These are phyloP conservation scores for Sparus aurata DNA, from an alignment of 2,797 vertebrate genomes.

Conservation along the genomic window DNA sequence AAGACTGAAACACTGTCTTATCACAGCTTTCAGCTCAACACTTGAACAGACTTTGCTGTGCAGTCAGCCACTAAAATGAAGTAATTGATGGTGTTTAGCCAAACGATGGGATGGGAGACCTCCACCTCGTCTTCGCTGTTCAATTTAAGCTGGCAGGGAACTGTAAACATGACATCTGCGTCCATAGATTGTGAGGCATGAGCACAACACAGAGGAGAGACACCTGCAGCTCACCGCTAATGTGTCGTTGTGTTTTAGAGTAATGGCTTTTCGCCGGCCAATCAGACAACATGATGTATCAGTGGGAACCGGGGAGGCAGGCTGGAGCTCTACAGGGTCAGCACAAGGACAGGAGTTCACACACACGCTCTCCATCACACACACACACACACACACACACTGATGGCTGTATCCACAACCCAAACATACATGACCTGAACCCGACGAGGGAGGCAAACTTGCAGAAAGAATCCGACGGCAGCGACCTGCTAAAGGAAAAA, in stretches of 20 bases:
- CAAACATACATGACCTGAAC: constrained; percentile 55
- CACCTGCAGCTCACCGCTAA: constrained; percentile 72
- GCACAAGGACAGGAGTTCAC: constrained; percentile 79
- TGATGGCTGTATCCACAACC: constrained; percentile 31
- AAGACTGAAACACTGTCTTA: constrained; percentile 62
- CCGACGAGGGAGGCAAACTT: constrained; percentile 37
- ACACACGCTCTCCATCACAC: constrained; percentile 68
- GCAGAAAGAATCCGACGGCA: constrained; percentile 33
- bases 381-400: constrained; percentile 40
- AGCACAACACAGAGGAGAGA: constrained; percentile 49
- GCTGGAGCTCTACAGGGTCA: constrained; percentile 76
- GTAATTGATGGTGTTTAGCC: neutral
- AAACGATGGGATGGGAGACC: neutral
- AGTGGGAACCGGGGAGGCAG: constrained; percentile 70
- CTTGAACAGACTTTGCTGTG: neutral
- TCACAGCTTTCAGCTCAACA: constrained; percentile 31
- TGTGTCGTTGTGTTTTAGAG: constrained; percentile 68
- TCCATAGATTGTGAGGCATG: constrained; percentile 49
- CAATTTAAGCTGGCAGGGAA: constrained; percentile 26
- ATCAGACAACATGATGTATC: constrained; percentile 81
- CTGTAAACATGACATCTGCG: constrained; percentile 53
- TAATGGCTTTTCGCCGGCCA: constrained; percentile 72
- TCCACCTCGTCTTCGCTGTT: neutral
- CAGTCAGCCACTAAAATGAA: neutral
- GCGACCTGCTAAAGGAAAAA: neutral